Percentiles rank a stretch among this genome's conserved stretches.
phyloP scores from a whole-genome alignment of 2,113 vertebrate species.

The Jacana jacana region DNA sequence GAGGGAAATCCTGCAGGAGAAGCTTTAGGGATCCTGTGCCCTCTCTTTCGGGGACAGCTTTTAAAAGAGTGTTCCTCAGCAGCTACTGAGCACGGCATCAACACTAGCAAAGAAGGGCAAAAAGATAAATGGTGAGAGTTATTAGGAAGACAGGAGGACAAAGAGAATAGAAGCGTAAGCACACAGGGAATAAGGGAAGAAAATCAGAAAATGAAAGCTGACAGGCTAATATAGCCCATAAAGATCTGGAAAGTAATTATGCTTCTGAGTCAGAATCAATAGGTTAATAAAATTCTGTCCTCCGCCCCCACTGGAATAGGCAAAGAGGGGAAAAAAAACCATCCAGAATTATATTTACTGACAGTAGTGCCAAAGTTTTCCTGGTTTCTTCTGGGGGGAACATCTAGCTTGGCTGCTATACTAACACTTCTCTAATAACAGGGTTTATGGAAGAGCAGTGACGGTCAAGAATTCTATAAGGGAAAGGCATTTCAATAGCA shows the following conservation, averaged over 20 bases:
- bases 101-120: neutral
- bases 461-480: neutral
- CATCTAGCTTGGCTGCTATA: neutral
- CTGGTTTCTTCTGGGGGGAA: neutral
- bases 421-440: neutral
- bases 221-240: neutral
- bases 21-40: neutral
- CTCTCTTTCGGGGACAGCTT: neutral
- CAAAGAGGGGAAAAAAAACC: neutral
- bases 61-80: neutral
- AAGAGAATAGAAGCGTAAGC: neutral
- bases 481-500: neutral
- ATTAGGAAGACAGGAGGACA: neutral
- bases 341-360: neutral
- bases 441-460: neutral
- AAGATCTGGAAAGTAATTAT: conserved; percentile 38
- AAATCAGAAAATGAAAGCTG: conserved; percentile 45
- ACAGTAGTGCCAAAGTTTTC: neutral
- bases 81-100: neutral
- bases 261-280: conserved; percentile 36
- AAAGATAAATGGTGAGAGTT: neutral
- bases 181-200: neutral
- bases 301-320: neutral
- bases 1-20: neutral
- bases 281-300: conserved; percentile 38